Conservation (phyloP, 2,888 invertebrate genomes). For the Dasysyrphus albostriatus region DNA sequence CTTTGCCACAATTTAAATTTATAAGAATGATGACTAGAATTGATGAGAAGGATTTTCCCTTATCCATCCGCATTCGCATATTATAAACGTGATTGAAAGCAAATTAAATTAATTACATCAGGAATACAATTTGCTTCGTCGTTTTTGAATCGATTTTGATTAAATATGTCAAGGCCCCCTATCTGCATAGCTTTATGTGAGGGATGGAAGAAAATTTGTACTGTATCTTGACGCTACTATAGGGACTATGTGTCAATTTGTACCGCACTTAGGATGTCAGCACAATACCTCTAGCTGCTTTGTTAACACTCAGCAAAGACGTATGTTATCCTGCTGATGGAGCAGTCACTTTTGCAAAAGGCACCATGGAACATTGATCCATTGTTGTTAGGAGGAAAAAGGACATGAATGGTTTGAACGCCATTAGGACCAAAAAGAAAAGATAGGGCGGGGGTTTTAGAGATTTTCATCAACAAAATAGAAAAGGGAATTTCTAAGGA, state of each 20-base stretch:
- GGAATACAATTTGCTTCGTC: conserved; percentile 51
- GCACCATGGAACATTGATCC: not conserved
- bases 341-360: not conserved
- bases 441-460: not conserved
- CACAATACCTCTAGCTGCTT: conserved; percentile 37
- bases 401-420: conserved; percentile 23
- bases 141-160: conserved; percentile 59
- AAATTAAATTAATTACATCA: conserved; percentile 63
- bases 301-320: conserved; percentile 36
- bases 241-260: conserved; percentile 33
- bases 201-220: not conserved
- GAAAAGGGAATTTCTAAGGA: not conserved
- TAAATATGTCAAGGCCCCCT: conserved; percentile 34
- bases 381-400: conserved; percentile 32
- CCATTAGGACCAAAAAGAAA: not conserved
- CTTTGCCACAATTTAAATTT: conserved; percentile 27
- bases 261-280: conserved; percentile 42
- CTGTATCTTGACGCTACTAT: not conserved
- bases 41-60: conserved; percentile 36
- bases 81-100: conserved; percentile 48
- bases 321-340: conserved; percentile 11
- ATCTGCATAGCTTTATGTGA: not conserved
- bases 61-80: not conserved
- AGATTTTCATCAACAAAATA: conserved; percentile 52
- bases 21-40: conserved; percentile 38